phyloP scores from a whole-genome alignment of 2,888 invertebrate genomes.

The Liopterus haemorrhoidalis region DNA sequence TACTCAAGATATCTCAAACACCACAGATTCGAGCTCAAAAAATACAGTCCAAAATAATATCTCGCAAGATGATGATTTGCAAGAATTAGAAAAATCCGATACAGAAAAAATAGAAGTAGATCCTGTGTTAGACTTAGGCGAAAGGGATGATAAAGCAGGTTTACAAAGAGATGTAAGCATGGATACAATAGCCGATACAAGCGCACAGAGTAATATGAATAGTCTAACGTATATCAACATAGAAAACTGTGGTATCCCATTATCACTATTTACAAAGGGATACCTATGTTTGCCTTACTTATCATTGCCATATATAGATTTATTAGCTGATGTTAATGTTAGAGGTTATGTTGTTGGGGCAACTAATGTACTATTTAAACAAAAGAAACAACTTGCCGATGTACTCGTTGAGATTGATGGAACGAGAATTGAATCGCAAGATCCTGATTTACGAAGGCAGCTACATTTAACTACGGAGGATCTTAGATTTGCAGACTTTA shows the following conservation, averaged over 20 bases:
- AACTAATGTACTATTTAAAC: conserved; percentile 97
- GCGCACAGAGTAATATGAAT: conserved; percentile 55
- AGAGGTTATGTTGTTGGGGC: conserved; percentile 87
- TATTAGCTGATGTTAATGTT: conserved; percentile 81
- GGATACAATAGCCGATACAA: conserved; percentile 54
- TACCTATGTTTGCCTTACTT: conserved; percentile 93
- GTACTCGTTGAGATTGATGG: conserved; percentile 85
- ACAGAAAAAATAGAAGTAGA: conserved; percentile 16
- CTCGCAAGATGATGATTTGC: too few species aligned
- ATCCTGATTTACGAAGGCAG: conserved; percentile 72
- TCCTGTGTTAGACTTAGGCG: conserved; percentile 14
- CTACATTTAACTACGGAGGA: conserved; percentile 91
- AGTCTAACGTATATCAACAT: conserved; percentile 60
- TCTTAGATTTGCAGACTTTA: conserved; percentile 88
- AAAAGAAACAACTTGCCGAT: conserved; percentile 87
- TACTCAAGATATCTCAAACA: too few species aligned
- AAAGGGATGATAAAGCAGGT: conserved; percentile 43
- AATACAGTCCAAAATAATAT: too few species aligned
- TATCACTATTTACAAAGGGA: conserved; percentile 83
- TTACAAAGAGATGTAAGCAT: conserved; percentile 67
- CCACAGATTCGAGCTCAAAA: too few species aligned
- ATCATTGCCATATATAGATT: conserved; percentile 89
- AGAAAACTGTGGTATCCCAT: conserved; percentile 79
- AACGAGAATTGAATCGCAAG: conserved; percentile 74
- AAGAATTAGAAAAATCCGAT: conserved; percentile 17